Conservation (phyloP, 2,113 vertebrate species). For the Anoura caudifer region DNA sequence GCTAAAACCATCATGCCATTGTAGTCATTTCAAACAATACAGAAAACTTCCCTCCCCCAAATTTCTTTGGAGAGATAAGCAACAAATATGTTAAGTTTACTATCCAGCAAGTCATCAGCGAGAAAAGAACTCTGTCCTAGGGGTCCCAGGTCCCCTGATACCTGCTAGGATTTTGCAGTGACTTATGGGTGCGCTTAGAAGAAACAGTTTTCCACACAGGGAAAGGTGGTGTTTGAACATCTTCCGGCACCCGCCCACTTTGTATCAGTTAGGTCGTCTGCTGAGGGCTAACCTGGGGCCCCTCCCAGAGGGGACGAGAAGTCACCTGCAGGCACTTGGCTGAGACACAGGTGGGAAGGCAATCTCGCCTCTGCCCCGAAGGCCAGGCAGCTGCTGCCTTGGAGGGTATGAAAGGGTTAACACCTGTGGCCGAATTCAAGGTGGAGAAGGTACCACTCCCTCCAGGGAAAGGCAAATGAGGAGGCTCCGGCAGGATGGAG, state of each 20-base stretch:
- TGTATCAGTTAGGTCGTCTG: rapidly evolving
- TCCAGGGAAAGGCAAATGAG: background rate
- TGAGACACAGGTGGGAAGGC: rapidly evolving
- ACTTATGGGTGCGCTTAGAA: rapidly evolving
- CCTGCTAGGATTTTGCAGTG: rapidly evolving
- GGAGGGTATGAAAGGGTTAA: background rate
- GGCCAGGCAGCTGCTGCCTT: background rate
- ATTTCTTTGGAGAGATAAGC: background rate
- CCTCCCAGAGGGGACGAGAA: background rate
- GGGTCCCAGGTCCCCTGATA: no score
- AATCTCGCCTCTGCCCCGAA: rapidly evolving
- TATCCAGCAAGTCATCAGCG: rapidly evolving
- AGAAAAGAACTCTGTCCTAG: background rate
- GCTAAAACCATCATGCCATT: background rate
- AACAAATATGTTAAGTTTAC: rapidly evolving
- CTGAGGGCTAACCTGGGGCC: background rate
- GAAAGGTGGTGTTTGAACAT: rapidly evolving
- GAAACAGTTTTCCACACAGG: rapidly evolving
- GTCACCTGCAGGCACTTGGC: rapidly evolving
- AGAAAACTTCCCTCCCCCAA: background rate
- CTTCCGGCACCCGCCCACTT: background rate
- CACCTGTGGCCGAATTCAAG: no score
- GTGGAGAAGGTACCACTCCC: background rate
- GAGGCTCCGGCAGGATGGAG: background rate
- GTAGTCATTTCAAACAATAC: background rate